Conservation (phyloP, 2,113 vertebrate species). For the Oreotrochilus melanogaster region DNA sequence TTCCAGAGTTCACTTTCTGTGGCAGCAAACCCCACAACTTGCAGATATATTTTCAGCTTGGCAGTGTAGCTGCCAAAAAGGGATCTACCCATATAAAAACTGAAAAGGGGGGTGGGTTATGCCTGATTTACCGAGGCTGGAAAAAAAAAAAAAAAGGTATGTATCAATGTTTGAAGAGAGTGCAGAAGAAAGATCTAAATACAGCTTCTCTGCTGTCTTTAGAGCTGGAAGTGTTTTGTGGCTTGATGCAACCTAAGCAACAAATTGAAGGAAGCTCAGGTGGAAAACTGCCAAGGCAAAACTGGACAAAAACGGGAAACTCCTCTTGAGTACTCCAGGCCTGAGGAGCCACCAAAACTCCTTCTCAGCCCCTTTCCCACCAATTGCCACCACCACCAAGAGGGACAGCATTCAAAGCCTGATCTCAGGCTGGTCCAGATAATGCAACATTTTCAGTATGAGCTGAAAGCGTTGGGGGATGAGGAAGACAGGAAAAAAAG, state of each 20-base stretch:
- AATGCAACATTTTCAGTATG: not conserved
- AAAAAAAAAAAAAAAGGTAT: too few species aligned
- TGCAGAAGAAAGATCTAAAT: not conserved
- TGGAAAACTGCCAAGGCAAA: not conserved
- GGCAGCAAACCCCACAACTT: not conserved
- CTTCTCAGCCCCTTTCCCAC: not conserved
- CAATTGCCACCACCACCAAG: not conserved
- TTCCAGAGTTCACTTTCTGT: not conserved
- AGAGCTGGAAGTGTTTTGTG: not conserved
- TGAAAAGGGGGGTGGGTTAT: too few species aligned
- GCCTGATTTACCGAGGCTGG: too few species aligned
- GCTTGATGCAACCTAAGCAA: not conserved
- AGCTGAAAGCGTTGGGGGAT: not conserved
- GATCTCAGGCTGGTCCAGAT: not conserved
- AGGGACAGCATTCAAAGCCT: not conserved
- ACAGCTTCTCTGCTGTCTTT: not conserved
- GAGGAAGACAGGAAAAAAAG: rapidly evolving
- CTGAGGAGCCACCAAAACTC: not conserved
- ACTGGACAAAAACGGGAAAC: not conserved
- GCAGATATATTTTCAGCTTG: not conserved
- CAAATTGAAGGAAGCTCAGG: not conserved
- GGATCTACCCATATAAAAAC: not conserved
- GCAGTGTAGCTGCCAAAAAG: not conserved
- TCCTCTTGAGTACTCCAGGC: not conserved
- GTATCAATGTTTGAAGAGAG: not conserved